Evolutionary conservation across 1,140 invertebrate genomes (phyloP), one percentile per base, ranked within the genome.

Genomic region (Maconellicoccus hirsutus): DNA sequence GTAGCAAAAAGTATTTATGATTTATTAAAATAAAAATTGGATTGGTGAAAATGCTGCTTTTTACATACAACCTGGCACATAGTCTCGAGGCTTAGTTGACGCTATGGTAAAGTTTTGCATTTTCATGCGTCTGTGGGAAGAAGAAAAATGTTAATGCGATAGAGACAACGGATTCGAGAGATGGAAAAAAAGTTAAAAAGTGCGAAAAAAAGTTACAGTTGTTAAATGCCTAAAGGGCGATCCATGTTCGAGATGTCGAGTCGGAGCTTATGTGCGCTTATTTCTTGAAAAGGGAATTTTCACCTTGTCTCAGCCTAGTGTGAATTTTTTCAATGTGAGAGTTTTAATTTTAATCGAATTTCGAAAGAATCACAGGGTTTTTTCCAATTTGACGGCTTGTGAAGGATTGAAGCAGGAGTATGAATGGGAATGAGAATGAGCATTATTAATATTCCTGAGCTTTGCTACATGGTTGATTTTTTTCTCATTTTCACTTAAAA

Each of bases 11-110:
- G 42, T 52, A 52, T 16, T 16, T 52, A 52, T 52, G 42, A 52
- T 52, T 52, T 52, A 52, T 52, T 52, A 52, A 52, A 52, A 52
- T 52, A 52, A 52, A 52, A 52, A 52, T 52, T 52, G 12, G n/a
- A 52, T 52, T 52, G 29, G 12, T 52, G n/a, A 52, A 52, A 52
- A 52, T 52, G 42, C n/a, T 52, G 29, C 42, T 52, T 19, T 14
- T 8, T 16, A 52, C 42, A 3, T 52, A 16, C n/a, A n/a, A n/a
- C n/a, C n/a, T n/a, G n/a, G n/a, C n/a, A n/a, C 42, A 6, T 12
- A 33, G 29, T 33, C 29, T 33, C 12, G 29, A n/a, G 42, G 4
- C 42, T 52, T 16, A 16, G 42, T 16, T 19, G 42, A 52, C 10
- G 42, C n/a, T n/a, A n/a, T 19, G 42, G n/a, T 2, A 52, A 52